Percentiles rank a stretch among this genome's conserved stretches.
These are phyloP conservation scores for Boleophthalmus pectinirostris DNA, from an alignment of 2,113 vertebrate genomes.

Conservation along the genomic window DNA sequence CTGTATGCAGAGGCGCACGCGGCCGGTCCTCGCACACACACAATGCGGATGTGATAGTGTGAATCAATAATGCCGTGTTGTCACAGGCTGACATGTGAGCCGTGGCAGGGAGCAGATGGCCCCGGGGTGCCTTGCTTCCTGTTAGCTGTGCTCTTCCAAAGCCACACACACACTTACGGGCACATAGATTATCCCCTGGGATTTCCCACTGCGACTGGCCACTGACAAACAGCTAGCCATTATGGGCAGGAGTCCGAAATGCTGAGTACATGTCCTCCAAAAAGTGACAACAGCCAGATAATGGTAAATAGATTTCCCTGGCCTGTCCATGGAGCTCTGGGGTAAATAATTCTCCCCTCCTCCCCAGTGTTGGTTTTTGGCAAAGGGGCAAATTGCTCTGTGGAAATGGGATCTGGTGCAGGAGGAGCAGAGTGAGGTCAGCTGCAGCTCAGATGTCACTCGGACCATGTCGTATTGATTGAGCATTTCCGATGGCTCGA, in stretches of 20 bases:
- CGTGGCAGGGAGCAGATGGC: conserved; percentile 81
- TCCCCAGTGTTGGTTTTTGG: conserved; percentile 34
- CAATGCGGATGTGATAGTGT: conserved; percentile 75
- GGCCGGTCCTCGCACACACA: conserved; percentile 46
- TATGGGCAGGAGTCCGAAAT: conserved; percentile 61
- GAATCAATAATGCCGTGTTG: conserved; percentile 79
- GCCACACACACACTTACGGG: conserved; percentile 21
- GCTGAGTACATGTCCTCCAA: conserved; percentile 42
- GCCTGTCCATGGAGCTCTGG: conserved; percentile 47
- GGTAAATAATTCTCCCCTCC: conserved; percentile 49
- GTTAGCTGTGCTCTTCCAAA: conserved; percentile 61
- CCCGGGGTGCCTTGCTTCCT: conserved; percentile 71
- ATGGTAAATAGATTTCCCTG: conserved; percentile 59
- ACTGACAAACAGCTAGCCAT: conserved; percentile 69
- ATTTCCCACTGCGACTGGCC: conserved; percentile 64
- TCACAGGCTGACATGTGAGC: conserved; percentile 84
- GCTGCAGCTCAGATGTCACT: conserved; percentile 54
- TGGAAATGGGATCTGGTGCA: conserved; percentile 62
- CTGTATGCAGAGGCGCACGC: conserved; percentile 38
- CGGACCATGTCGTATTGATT: conserved; percentile 55
- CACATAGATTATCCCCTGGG: conserved; percentile 48
- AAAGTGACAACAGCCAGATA: conserved; percentile 57
- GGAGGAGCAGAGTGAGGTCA: conserved; percentile 62
- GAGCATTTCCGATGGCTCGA: conserved; percentile 47
- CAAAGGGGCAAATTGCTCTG: conserved; percentile 42